A percentile compares a stretch with the other conserved stretches of the same genome.
Evolutionary conservation across 2,888 invertebrate genomes (phyloP).

Genomic region (Chouioia cunea): DNA sequence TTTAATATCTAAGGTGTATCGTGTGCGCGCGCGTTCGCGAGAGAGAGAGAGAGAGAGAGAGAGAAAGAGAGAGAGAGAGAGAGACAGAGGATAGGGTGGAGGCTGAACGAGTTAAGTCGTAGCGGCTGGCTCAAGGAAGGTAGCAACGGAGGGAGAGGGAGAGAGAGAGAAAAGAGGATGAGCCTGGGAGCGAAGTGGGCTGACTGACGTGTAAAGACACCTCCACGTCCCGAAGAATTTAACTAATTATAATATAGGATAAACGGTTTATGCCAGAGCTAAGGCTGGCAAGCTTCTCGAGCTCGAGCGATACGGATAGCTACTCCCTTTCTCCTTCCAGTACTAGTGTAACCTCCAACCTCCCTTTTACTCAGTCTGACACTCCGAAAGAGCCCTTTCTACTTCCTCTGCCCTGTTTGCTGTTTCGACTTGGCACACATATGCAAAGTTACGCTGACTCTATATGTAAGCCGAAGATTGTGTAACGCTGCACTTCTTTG

Average conservation of each 20-base stretch:
- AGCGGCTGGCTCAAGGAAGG: slow-evolving; percentile 59
- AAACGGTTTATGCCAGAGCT: slow-evolving; percentile 65
- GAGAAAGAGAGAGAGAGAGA: too few species aligned
- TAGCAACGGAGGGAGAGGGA: slow-evolving; percentile 45
- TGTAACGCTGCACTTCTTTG: too few species aligned
- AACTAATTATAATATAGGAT: slow-evolving; percentile 69
- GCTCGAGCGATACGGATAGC: slow-evolving; percentile 62
- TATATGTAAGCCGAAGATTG: too few species aligned
- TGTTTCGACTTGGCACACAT: slow-evolving; percentile 62
- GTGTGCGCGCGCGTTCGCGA: slow-evolving; percentile 51
- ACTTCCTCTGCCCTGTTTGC: slow-evolving; percentile 39
- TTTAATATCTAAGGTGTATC: slow-evolving; percentile 61
- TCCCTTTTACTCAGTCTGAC: slow-evolving; percentile 10
- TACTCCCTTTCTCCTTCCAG: slow-evolving; percentile 51
- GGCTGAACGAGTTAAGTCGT: slow-evolving; percentile 65
- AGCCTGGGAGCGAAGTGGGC: slow-evolving; percentile 66
- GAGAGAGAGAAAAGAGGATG: slow-evolving; percentile 54
- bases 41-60: neutral
- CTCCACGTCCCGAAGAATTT: slow-evolving; percentile 67
- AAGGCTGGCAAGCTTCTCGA: slow-evolving; percentile 56
- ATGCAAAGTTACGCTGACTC: slow-evolving; percentile 65
- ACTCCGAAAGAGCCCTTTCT: slow-evolving; percentile 6
- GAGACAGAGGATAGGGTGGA: slow-evolving; percentile 38
- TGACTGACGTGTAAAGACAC: slow-evolving; percentile 69
- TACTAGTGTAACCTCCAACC: slow-evolving; percentile 35